Conservation (phyloP, 2,888 invertebrate species). For the Diarsia brunnea region DNA sequence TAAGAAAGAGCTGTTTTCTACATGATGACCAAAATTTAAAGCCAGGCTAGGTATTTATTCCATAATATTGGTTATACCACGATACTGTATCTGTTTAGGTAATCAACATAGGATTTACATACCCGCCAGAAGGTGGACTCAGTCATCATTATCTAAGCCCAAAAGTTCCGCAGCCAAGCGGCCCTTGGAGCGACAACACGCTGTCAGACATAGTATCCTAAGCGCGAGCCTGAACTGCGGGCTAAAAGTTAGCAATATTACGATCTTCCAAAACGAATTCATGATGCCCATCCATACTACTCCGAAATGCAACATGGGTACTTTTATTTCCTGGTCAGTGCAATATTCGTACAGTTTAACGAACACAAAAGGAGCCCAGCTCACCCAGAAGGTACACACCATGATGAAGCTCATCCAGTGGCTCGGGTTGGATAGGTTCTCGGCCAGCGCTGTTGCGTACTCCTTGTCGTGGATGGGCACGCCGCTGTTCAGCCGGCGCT, state of each 20-base stretch:
- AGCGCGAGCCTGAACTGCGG: constrained; percentile 98
- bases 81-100: constrained; percentile 14
- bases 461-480: constrained; percentile 98
- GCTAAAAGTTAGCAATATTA: constrained; percentile 97
- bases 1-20: constrained; percentile 17
- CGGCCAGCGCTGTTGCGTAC: constrained; percentile 97
- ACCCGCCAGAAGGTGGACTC: constrained; percentile 77
- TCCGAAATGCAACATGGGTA: constrained; percentile 97
- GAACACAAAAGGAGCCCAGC: constrained; percentile 98
- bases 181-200: constrained; percentile 96
- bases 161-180: constrained; percentile 96
- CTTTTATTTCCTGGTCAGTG: constrained; percentile 92
- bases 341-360: constrained; percentile 95
- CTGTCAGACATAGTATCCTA: constrained; percentile 96
- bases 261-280: constrained; percentile 98
- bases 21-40: constrained; percentile 8
- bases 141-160: constrained; percentile 96
- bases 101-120: constrained; percentile 60
- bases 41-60: constrained; percentile 61
- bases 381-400: constrained; percentile 97
- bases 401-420: constrained; percentile 99
- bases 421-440: constrained; percentile 97
- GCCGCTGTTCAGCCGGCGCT: constrained; percentile 95
- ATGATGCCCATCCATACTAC: constrained; percentile 98
- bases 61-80: constrained; percentile 25